phyloP scores from a whole-genome alignment of 1,140 invertebrate genomes.

The Fopius arisanus region DNA sequence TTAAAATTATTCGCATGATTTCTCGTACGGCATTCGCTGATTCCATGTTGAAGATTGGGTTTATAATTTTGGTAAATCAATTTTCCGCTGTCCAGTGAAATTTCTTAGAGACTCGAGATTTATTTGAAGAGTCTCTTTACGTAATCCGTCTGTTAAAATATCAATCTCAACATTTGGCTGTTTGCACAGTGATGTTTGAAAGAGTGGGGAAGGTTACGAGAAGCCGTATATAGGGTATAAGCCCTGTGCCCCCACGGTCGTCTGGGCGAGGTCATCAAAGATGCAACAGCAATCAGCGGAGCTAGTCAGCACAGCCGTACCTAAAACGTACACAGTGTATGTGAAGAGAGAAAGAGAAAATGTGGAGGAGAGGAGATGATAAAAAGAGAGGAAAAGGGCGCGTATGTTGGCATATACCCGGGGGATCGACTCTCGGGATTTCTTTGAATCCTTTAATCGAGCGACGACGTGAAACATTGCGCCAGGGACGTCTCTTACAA shows the following conservation, averaged over 20 bases:
- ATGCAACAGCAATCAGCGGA: constrained; percentile 65
- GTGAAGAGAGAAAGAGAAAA: constrained; percentile 37
- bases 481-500: constrained; percentile 5
- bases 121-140: neutral
- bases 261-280: constrained; percentile 64
- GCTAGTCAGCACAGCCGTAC: constrained; percentile 49
- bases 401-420: constrained; percentile 30
- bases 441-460: constrained; percentile 62
- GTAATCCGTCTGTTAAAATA: constrained; percentile 54
- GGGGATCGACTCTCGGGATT: constrained; percentile 39
- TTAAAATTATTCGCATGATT: too few relatives aligned
- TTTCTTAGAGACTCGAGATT: neutral
- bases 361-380: too few relatives aligned
- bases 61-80: too few relatives aligned
- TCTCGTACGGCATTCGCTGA: too few relatives aligned
- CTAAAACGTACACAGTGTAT: constrained; percentile 23
- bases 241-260: constrained; percentile 40
- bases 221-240: neutral
- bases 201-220: constrained; percentile 4
- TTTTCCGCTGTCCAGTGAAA: too few relatives aligned
- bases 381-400: neutral
- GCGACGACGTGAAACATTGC: constrained; percentile 45
- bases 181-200: constrained; percentile 51
- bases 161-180: constrained; percentile 61
- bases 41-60: neutral